Evolutionary conservation across 2,888 invertebrate species (phyloP).

Genomic region (Monoplex corrugatus): DNA sequence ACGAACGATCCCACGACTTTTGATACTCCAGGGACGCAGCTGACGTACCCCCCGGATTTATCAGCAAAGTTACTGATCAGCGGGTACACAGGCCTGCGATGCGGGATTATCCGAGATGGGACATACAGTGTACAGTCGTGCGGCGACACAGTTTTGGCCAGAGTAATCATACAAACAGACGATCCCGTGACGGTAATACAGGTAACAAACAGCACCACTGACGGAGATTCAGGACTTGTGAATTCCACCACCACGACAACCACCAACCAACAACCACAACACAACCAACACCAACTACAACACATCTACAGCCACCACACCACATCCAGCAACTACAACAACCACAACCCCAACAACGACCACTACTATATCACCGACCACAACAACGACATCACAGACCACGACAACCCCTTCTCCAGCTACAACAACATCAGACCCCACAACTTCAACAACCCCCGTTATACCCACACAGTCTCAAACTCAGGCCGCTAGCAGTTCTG

Average conservation of each 20-base stretch:
- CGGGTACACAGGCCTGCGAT: too few species aligned
- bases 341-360: conserved; percentile 3
- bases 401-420: conserved; percentile 21
- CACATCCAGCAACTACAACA: not conserved
- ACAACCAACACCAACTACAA: conserved; percentile 41
- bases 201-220: too few species aligned
- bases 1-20: too few species aligned
- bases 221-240: conserved; percentile 58
- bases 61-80: too few species aligned
- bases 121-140: too few species aligned
- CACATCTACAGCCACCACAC: conserved; percentile 39
- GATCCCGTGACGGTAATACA: too few species aligned
- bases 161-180: too few species aligned
- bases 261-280: conserved; percentile 24
- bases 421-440: conserved; percentile 41
- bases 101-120: too few species aligned
- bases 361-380: not conserved
- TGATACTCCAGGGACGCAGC: too few species aligned
- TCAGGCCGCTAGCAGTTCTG: not conserved
- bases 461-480: conserved; percentile 15
- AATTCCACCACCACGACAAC: conserved; percentile 37
- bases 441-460: conserved; percentile 36
- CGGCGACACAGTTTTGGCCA: too few species aligned
- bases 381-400: not conserved
- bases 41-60: too few species aligned